phyloP scores from a whole-genome alignment of 1,140 invertebrate genomes.

The Papilio helenus region DNA sequence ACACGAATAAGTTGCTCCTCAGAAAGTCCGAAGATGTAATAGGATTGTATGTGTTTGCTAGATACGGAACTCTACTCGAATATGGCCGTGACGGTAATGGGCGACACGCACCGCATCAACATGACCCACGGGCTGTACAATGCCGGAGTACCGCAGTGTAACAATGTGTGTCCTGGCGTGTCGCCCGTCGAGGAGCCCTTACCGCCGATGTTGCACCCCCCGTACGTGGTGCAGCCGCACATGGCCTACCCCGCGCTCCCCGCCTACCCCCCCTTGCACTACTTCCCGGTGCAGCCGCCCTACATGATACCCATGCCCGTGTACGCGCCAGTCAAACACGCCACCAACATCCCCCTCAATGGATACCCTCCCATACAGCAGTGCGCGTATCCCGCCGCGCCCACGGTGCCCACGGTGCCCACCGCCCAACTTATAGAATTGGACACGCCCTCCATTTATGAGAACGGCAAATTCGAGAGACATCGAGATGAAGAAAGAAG shows the following conservation, averaged over 20 bases:
- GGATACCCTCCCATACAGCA: conserved; percentile 70
- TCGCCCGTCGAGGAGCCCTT: conserved; percentile 52
- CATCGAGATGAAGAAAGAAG: conserved; percentile 60
- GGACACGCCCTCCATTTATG: conserved; percentile 82
- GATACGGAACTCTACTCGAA: conserved; percentile 74
- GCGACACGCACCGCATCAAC: conserved; percentile 55
- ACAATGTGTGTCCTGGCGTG: conserved; percentile 52
- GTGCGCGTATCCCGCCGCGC: conserved; percentile 78
- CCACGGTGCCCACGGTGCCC: conserved; percentile 85
- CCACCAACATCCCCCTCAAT: conserved; percentile 73
- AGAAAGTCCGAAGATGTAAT: conserved; percentile 1
- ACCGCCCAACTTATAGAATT: conserved; percentile 88
- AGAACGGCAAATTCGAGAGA: conserved; percentile 69
- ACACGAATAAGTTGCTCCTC: neutral
- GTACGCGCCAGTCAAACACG: conserved; percentile 77
- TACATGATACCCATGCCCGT: conserved; percentile 78
- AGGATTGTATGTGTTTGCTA: conserved; percentile 48
- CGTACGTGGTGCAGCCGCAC: conserved; percentile 63
- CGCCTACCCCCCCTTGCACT: conserved; percentile 68
- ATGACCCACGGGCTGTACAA: conserved; percentile 49
- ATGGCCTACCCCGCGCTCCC: conserved; percentile 59
- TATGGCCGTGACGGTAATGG: conserved; percentile 56
- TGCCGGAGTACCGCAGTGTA: conserved; percentile 46
- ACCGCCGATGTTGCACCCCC: conserved; percentile 50
- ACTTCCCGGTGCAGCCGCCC: conserved; percentile 74